Evolutionary conservation across 1,140 invertebrate genomes (phyloP).

Genomic region (Ganaspis sp.): DNA sequence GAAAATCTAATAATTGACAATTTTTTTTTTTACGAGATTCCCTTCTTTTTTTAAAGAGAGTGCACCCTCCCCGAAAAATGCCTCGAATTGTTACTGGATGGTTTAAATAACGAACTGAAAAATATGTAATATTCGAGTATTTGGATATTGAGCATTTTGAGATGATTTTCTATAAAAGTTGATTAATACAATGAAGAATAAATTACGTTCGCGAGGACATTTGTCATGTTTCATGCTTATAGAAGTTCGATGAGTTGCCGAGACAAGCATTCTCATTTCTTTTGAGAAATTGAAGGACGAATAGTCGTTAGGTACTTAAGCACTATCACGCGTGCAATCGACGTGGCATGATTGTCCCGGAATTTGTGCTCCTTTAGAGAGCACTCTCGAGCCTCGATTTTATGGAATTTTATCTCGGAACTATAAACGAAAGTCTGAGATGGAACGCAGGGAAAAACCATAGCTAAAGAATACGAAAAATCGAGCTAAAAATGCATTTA

Average conservation of each 20-base stretch:
- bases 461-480: background rate
- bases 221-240: background rate
- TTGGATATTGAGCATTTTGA: background rate
- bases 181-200: background rate
- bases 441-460: background rate
- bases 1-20: no score
- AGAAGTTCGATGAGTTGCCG: background rate
- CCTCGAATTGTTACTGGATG: no score
- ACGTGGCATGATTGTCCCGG: slow-evolving; percentile 38
- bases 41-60: no score
- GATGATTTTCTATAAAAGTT: background rate
- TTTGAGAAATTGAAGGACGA: background rate
- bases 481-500: background rate
- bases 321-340: slow-evolving; percentile 41
- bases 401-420: slow-evolving; percentile 4
- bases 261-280: background rate
- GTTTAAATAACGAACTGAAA: no score
- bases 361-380: slow-evolving; percentile 35
- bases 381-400: background rate
- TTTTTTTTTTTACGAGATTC: no score
- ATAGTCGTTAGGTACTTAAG: slow-evolving; percentile 31
- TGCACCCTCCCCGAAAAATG: no score
- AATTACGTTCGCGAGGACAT: background rate
- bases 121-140: no score
- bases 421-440: background rate